These are phyloP conservation scores for Drosophila dunni DNA, from an alignment of 1,140 invertebrate species.

Conservation along the genomic window DNA sequence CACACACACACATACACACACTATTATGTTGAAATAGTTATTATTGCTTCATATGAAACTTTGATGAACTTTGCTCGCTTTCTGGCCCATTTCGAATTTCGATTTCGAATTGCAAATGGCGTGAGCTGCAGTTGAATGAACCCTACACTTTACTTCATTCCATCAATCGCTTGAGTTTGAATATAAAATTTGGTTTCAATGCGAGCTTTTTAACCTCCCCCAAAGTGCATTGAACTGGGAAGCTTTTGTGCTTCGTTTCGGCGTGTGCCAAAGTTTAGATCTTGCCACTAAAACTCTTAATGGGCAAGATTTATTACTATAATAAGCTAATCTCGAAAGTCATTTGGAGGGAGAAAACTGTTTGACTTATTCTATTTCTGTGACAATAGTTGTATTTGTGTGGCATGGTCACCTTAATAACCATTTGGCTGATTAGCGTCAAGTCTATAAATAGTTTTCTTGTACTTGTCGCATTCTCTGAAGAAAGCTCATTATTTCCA, in stretches of 20 bases:
- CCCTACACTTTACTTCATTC: conserved; percentile 43
- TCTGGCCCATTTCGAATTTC: conserved; percentile 9
- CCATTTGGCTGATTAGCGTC: neutral
- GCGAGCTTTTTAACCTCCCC: conserved; percentile 11
- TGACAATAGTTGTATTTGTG: neutral
- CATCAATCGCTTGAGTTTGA: conserved; percentile 40
- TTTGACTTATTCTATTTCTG: no score
- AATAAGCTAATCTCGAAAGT: no score
- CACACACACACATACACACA: conserved; percentile 1
- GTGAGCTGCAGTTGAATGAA: conserved; percentile 73
- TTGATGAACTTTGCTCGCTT: conserved; percentile 50
- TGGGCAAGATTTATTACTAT: neutral
- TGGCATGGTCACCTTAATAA: neutral
- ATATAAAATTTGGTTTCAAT: conserved; percentile 11
- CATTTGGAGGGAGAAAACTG: no score
- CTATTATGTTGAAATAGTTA: conserved; percentile 45
- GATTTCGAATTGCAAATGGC: conserved; percentile 33
- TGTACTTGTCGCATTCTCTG: neutral
- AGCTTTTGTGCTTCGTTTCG: conserved; percentile 4
- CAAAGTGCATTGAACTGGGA: conserved; percentile 31
- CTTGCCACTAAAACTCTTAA: neutral
- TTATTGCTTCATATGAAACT: conserved; percentile 58
- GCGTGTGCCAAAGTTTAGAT: conserved; percentile 14
- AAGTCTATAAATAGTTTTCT: conserved; percentile 3
- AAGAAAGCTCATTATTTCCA: conserved; percentile 21